Evolutionary conservation across 1,140 invertebrate genomes (phyloP).

Genomic region (Drosophila cardini): DNA sequence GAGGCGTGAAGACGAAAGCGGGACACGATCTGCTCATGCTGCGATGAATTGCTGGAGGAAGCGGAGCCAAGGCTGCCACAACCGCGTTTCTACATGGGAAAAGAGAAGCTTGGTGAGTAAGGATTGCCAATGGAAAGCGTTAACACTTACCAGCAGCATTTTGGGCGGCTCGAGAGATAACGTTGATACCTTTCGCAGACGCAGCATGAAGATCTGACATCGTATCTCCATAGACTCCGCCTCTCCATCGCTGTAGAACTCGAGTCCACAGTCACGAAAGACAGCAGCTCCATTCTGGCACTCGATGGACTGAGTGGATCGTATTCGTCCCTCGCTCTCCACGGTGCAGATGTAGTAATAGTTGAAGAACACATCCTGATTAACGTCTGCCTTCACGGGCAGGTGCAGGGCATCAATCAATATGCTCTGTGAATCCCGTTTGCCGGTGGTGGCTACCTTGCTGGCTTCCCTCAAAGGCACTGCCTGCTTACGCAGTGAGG

Average conservation of each 20-base stretch:
- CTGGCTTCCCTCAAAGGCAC: not conserved
- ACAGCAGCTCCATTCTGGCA: constrained; percentile 66
- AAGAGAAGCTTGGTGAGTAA: not conserved
- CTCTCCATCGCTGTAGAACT: constrained; percentile 55
- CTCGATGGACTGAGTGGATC: constrained; percentile 80
- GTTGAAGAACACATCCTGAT: constrained; percentile 79
- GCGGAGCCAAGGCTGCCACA: constrained; percentile 50
- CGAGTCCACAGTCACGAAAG: constrained; percentile 74
- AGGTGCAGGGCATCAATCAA: constrained; percentile 69
- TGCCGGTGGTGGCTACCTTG: not conserved
- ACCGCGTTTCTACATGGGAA: constrained; percentile 45
- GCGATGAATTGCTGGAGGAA: constrained; percentile 44
- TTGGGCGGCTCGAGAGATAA: constrained; percentile 62
- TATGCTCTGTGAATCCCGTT: constrained; percentile 43
- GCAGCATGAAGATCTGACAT: constrained; percentile 79
- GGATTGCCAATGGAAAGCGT: not conserved
- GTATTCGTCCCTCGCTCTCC: constrained; percentile 67
- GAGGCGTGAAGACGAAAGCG: constrained; percentile 78
- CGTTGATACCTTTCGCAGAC: constrained; percentile 75
- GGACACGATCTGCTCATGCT: constrained; percentile 59
- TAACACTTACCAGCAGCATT: constrained; percentile 49
- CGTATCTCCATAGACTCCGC: constrained; percentile 56
- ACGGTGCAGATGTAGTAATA: constrained; percentile 82
- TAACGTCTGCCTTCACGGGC: constrained; percentile 65
- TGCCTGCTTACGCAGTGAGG: constrained; percentile 47